phyloP scores from a whole-genome alignment of 2,113 vertebrate species.

The Crocuta crocuta region DNA sequence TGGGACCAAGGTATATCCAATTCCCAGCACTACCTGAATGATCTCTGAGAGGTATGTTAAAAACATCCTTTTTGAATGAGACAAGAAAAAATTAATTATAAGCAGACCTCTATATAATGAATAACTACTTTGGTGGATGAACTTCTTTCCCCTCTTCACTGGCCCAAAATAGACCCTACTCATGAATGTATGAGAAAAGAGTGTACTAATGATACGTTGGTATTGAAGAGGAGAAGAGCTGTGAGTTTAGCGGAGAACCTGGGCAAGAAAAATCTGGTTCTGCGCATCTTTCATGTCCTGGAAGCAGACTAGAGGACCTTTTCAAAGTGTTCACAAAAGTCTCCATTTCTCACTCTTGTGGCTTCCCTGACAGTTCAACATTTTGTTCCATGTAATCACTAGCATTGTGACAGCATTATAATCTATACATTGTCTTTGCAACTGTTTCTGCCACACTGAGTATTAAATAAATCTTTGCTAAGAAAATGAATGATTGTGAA shows the following conservation, averaged over 20 bases:
- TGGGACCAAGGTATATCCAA: background rate
- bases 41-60: background rate
- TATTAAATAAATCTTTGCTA: slow-evolving; percentile 1
- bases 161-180: background rate
- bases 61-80: background rate
- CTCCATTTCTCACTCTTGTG: background rate
- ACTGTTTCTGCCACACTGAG: background rate
- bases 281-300: background rate
- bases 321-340: background rate
- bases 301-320: background rate
- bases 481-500: slow-evolving; percentile 5
- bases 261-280: background rate
- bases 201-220: background rate
- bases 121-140: background rate
- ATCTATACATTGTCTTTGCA: background rate
- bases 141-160: background rate
- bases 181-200: background rate
- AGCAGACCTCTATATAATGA: background rate
- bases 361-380: slow-evolving; percentile 15
- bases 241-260: background rate
- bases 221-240: background rate
- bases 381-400: slow-evolving; percentile 21
- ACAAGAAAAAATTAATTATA: background rate
- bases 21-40: background rate
- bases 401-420: background rate